Conservation (phyloP, 2,888 invertebrate species). For the Aleiodes leptofemur region DNA sequence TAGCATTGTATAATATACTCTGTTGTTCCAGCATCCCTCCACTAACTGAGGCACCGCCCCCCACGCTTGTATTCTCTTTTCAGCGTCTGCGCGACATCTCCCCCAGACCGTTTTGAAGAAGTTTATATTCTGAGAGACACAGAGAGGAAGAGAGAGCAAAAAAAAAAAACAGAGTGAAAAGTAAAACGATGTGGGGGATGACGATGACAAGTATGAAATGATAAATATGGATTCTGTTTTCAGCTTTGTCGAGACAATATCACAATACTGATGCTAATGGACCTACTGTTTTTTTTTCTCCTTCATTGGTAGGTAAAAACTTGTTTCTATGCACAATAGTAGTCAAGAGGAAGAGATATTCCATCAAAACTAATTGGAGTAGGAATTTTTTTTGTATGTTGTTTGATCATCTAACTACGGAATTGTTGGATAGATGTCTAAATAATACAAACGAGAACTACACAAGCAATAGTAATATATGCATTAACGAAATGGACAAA, state of each 20-base stretch:
- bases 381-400: too few relatives aligned
- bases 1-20: conserved; percentile 74
- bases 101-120: conserved; percentile 42
- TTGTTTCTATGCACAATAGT: neutral
- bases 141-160: conserved; percentile 44
- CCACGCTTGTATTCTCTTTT: conserved; percentile 42
- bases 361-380: too few relatives aligned
- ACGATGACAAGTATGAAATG: conserved; percentile 46
- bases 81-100: conserved; percentile 48
- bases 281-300: conserved; percentile 45
- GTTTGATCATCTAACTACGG: too few relatives aligned
- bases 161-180: neutral
- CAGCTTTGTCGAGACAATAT: conserved; percentile 62
- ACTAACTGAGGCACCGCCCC: conserved; percentile 50
- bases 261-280: conserved; percentile 64
- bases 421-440: too few relatives aligned
- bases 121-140: conserved; percentile 30
- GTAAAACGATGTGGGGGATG: conserved; percentile 36
- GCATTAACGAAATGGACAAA: too few relatives aligned
- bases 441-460: too few relatives aligned
- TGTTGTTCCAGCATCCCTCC: conserved; percentile 65
- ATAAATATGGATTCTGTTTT: conserved; percentile 58
- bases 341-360: neutral
- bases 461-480: too few relatives aligned
- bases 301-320: conserved; percentile 8